Evolutionary conservation across 2,888 invertebrate species (phyloP).

Genomic region (Phyllotreta cruciferae): DNA sequence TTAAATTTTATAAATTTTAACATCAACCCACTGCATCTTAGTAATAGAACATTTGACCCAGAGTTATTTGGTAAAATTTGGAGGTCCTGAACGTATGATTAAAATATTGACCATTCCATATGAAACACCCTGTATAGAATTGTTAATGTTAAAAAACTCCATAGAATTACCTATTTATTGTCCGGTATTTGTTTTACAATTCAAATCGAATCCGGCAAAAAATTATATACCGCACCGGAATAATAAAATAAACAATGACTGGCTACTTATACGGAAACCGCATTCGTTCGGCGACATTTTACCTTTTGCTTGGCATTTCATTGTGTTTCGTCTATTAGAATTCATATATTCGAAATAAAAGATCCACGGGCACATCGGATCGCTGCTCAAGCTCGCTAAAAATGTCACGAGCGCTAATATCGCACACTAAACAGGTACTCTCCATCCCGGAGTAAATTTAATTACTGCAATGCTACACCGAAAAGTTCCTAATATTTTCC

Average conservation of each 20-base stretch:
- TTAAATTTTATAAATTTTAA: too few species aligned
- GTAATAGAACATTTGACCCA: too few species aligned
- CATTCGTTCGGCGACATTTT: conserved; percentile 2
- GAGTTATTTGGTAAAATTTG: too few species aligned
- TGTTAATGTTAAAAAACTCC: too few species aligned
- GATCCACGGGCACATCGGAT: conserved; percentile 15
- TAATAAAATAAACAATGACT: conserved; percentile 19
- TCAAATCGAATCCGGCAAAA: conserved; percentile 11
- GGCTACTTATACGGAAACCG: conserved; percentile 14
- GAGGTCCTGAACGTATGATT: too few species aligned
- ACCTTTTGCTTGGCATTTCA: conserved; percentile 22
- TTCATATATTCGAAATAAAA: conserved; percentile 24
- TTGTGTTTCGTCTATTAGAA: conserved; percentile 26
- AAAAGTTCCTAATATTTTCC: neutral
- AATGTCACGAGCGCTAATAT: neutral
- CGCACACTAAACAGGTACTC: too few species aligned
- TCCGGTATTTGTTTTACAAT: too few species aligned
- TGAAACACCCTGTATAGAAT: too few species aligned
- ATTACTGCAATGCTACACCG: neutral
- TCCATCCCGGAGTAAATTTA: too few species aligned
- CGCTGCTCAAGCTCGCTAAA: conserved; percentile 19
- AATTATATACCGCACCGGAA: conserved; percentile 9
- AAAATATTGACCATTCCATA: too few species aligned
- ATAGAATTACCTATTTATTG: too few species aligned
- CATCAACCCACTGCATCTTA: too few species aligned